These are phyloP conservation scores for Notechis scutatus DNA, from an alignment of 2,113 vertebrate species.

Conservation along the genomic window DNA sequence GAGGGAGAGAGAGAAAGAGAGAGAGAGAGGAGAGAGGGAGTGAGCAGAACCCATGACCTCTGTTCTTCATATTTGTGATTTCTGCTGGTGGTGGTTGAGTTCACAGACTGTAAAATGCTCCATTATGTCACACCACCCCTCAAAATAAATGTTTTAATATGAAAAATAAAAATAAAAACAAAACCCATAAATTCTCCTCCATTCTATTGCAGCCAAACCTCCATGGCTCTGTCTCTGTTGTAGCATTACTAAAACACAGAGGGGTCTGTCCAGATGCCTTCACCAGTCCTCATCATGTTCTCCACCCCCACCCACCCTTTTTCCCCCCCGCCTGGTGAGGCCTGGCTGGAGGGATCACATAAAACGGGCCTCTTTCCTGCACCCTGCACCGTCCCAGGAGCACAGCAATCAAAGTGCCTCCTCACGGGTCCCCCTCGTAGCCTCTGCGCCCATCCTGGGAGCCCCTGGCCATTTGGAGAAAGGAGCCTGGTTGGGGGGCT, in stretches of 20 bases:
- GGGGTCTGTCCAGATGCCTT: neutral
- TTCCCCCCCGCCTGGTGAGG: accelerated
- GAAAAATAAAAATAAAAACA: neutral
- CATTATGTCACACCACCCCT: slow-evolving; percentile 67
- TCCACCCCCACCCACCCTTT: no score
- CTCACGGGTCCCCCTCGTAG: no score
- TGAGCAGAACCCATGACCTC: slow-evolving; percentile 57
- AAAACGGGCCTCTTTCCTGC: neutral
- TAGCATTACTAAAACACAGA: neutral
- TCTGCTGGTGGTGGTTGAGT: slow-evolving; percentile 49
- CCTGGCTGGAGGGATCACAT: neutral
- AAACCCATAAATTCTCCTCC: no score
- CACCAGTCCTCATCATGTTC: neutral
- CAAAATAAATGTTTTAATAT: slow-evolving; percentile 78
- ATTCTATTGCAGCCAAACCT: neutral
- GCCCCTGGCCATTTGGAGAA: neutral
- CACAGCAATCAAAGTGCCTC: neutral
- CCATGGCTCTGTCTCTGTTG: no score
- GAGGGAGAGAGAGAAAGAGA: no score
- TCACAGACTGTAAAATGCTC: slow-evolving; percentile 67
- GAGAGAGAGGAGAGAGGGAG: no score
- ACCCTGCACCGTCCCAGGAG: neutral
- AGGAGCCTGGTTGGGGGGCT: neutral
- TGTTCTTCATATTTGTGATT: slow-evolving; percentile 51
- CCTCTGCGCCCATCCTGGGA: neutral